Evolutionary conservation across 2,797 vertebrate genomes (phyloP), one percentile per base, ranked within the genome.

Genomic region (Sebastiscus albofasciatus): DNA sequence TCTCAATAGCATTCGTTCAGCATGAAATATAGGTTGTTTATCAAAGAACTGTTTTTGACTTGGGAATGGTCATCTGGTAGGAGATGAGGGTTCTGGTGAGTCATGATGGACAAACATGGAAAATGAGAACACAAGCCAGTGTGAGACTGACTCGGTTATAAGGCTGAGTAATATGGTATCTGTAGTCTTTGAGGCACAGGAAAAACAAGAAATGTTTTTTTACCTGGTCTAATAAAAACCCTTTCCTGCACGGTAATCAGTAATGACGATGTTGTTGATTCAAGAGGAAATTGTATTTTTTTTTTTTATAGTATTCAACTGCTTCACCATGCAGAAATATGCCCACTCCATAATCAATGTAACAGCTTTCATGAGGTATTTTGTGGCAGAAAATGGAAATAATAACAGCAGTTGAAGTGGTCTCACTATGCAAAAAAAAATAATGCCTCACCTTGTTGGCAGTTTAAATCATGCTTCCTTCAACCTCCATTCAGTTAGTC

Each of bases 51-150:
- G 6, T 58, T 55, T 65, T 52, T 72, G 31, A 54, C 14, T 54
- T 58, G 20, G 13, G 24, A 74, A 71, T 46, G 46, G 64, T 71
- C 58, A 75, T 79, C 61, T 64, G 36, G 34, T n/a, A 29, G 22
- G 27, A 60, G 66, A 80, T 74, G 72, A 70, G 0, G 6, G 10
- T 72, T 39, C 49, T 70, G 67, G 26, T 85, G 76, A 87, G 74
- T 81, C 61, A 74, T 72, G 29, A 70, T 34, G 27, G 46, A 71
- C 12, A 36, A 80, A 67, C 24, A 59, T 49, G 42, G 27, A 29
- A 34, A 69, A 68, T 65, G 26, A 68, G 39, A 68, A 75, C 18
- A 61, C 27, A 56, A 34, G 29, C 34, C 31, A 42, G 59, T 52
- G 36, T 56, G n/a, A 42, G 22, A 54, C 10, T 13, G 16, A 67